Percentiles rank a stretch among this genome's conserved stretches.
phyloP scores from a whole-genome alignment of 37 sponge, comb jelly and placozoan genomes.

The Ephydatia muelleri region DNA sequence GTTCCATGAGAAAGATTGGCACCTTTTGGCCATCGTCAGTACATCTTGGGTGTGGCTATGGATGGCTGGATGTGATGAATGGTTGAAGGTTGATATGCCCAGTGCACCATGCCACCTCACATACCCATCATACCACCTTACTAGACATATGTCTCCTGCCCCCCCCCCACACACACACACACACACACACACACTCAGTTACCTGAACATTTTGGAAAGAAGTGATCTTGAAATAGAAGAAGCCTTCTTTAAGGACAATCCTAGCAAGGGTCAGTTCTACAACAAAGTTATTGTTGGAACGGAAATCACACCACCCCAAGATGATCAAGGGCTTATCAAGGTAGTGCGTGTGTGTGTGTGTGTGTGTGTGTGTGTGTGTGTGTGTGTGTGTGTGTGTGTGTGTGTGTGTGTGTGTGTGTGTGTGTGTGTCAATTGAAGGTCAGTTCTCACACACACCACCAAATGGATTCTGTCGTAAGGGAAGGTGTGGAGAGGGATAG shows the following conservation, averaged over 20 bases:
- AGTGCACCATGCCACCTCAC: too few relatives aligned
- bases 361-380: constrained; percentile 9
- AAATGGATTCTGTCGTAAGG: too few relatives aligned
- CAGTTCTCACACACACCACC: too few relatives aligned
- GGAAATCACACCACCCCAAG: constrained; percentile 48
- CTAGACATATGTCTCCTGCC: not conserved
- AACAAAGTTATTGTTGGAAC: constrained; percentile 66
- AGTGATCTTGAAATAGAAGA: constrained; percentile 63
- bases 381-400: not conserved
- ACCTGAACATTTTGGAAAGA: constrained; percentile 74
- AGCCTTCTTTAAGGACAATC: constrained; percentile 63
- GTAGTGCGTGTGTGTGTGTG: constrained; percentile 14
- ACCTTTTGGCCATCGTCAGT: too few relatives aligned
- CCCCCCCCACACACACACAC: not conserved
- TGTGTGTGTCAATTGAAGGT: too few relatives aligned
- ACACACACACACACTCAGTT: constrained; percentile 23
- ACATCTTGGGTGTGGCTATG: too few relatives aligned
- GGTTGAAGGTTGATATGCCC: too few relatives aligned
- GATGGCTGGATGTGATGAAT: too few relatives aligned
- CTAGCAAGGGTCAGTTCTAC: constrained; percentile 42
- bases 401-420: not conserved
- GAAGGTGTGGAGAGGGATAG: too few relatives aligned
- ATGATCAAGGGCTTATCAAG: constrained; percentile 43
- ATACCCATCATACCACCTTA: too few relatives aligned
- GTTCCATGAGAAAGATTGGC: too few relatives aligned